phyloP scores from a whole-genome alignment of 2,888 invertebrate species.

The Odontomyia ornata region DNA sequence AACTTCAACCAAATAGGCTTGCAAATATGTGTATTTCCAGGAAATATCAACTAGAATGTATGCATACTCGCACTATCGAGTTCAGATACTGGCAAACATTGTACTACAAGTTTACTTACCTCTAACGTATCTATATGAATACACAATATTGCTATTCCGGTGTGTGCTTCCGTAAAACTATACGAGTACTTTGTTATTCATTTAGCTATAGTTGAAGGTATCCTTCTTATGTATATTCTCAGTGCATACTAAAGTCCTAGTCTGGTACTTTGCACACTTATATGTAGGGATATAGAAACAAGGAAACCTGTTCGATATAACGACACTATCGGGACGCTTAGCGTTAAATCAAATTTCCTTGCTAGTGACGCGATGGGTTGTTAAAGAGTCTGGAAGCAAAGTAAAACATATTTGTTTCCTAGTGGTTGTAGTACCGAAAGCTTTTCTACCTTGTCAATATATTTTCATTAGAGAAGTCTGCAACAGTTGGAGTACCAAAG shows the following conservation, averaged over 20 bases:
- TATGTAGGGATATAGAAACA: not conserved
- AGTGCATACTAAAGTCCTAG: no score
- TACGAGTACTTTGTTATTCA: not conserved
- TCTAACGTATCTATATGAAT: not conserved
- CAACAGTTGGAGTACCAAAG: not conserved
- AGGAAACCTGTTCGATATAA: not conserved
- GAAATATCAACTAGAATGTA: not conserved
- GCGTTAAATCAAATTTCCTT: constrained; percentile 4
- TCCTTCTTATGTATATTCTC: no score
- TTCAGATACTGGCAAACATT: not conserved
- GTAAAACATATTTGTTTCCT: not conserved
- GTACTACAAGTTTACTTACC: not conserved
- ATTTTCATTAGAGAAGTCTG: not conserved
- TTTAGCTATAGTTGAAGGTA: no score
- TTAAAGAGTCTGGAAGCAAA: not conserved
- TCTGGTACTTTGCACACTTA: no score
- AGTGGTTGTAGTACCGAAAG: not conserved
- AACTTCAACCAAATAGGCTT: not conserved
- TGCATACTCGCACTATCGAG: not conserved
- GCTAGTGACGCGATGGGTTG: not conserved
- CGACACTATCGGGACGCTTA: not conserved
- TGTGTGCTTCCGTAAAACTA: not conserved
- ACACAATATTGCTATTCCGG: not conserved
- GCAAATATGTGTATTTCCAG: constrained; percentile 22
- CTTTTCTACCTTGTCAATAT: not conserved